A percentile compares a stretch with the other conserved stretches of the same genome.
phyloP scores from a whole-genome alignment of 2,888 invertebrate species.

The Shargacucullia verbasci region DNA sequence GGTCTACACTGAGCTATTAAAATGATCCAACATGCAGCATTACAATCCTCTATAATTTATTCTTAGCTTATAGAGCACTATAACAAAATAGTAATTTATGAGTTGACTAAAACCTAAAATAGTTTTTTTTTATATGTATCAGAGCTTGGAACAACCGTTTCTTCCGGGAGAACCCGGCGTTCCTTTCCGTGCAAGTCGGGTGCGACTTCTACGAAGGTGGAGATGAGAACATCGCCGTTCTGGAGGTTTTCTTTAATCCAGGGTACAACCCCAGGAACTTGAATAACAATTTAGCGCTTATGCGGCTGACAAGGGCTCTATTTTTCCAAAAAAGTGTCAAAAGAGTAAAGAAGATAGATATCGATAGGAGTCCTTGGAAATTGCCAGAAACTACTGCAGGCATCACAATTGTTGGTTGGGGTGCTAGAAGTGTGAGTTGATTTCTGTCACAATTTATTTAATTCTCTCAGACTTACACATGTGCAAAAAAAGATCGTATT shows the following conservation, averaged over 20 bases:
- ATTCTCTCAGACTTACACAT: too few species aligned
- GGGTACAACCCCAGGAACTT: conserved; percentile 72
- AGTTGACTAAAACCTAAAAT: too few species aligned
- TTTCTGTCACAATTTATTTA: too few species aligned
- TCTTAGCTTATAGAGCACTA: too few species aligned
- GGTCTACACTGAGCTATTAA: too few species aligned
- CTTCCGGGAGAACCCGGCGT: conserved; percentile 79
- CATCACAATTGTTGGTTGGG: conserved; percentile 79
- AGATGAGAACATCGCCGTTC: conserved; percentile 71
- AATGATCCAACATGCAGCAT: too few species aligned
- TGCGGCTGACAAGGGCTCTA: conserved; percentile 68
- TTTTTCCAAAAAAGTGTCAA: conserved; percentile 51
- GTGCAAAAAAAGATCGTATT: too few species aligned
- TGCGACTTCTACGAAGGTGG: conserved; percentile 71
- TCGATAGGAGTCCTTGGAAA: conserved; percentile 62
- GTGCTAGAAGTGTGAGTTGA: conserved; percentile 72
- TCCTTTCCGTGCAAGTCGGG: conserved; percentile 76
- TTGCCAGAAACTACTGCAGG: conserved; percentile 66
- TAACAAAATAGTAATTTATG: too few species aligned
- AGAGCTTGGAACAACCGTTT: conserved; percentile 82
- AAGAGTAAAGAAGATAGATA: conserved; percentile 71
- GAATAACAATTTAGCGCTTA: conserved; percentile 72
- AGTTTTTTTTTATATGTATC: background rate
- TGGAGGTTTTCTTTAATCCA: conserved; percentile 80
- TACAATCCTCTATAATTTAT: too few species aligned